phyloP scores from a whole-genome alignment of 2,797 vertebrate species.

The Thamnophis elegans region DNA sequence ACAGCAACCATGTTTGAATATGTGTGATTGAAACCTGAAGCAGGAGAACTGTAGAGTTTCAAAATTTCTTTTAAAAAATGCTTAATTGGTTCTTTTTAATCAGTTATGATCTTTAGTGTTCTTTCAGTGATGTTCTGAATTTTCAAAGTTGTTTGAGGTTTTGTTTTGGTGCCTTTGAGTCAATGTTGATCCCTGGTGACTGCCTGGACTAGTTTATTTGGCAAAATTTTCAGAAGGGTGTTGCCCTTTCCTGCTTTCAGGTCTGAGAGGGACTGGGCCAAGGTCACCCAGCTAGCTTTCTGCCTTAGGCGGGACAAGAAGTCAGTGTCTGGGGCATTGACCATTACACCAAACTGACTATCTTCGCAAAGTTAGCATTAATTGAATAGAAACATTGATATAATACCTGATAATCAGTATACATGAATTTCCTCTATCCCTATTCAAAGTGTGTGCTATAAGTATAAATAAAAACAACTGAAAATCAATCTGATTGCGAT shows the following conservation, averaged over 20 bases:
- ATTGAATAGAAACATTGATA: constrained; percentile 31
- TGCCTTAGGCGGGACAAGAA: background rate
- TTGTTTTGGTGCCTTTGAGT: background rate
- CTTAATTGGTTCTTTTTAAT: constrained; percentile 47
- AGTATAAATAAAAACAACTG: background rate
- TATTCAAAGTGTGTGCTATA: background rate
- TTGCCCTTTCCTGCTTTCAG: background rate
- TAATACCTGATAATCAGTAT: constrained; percentile 20
- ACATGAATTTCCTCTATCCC: background rate
- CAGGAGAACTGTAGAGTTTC: background rate
- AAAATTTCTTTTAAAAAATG: background rate
- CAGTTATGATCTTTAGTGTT: constrained; percentile 60
- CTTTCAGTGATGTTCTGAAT: constrained; percentile 58
- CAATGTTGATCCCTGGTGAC: background rate
- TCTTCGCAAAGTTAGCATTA: constrained; percentile 46
- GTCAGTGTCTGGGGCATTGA: background rate
- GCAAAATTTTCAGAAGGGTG: background rate
- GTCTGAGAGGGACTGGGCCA: background rate
- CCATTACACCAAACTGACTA: background rate
- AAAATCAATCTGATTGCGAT: background rate
- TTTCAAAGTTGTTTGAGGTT: constrained; percentile 45
- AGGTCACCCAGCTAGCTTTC: background rate
- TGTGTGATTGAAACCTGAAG: background rate
- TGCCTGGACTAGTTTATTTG: background rate
- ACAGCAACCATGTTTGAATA: background rate